Percentiles rank a stretch among this genome's conserved stretches.
phyloP scores from a whole-genome alignment of 37 sponge, comb jelly and placozoan species.

The Eunapius fragilis region DNA sequence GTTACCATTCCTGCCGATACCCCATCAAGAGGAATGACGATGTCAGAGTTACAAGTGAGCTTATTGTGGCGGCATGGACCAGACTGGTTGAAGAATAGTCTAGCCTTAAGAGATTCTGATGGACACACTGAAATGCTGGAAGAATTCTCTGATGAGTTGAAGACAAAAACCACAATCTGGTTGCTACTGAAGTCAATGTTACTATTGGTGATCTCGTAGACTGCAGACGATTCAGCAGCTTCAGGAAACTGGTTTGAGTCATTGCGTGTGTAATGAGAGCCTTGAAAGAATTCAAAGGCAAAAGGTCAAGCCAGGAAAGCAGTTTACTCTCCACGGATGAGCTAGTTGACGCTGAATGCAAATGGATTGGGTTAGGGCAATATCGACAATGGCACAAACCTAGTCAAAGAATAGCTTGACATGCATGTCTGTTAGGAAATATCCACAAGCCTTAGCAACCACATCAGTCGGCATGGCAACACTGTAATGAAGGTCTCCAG shows the following conservation, averaged over 20 bases:
- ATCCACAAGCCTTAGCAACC: no score
- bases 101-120: not conserved
- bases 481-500: no score
- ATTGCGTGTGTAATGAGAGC: slow-evolving; percentile 11
- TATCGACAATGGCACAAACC: no score
- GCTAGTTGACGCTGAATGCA: no score
- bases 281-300: slow-evolving; percentile 2
- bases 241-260: slow-evolving; percentile 7
- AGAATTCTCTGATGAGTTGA: slow-evolving; percentile 21
- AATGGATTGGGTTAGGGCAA: no score
- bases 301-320: not conserved
- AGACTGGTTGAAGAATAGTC: not conserved
- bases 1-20: slow-evolving; percentile 11
- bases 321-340: no score
- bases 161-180: slow-evolving; percentile 10
- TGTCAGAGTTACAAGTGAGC: slow-evolving; percentile 4
- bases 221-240: slow-evolving; percentile 3
- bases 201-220: not conserved
- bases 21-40: slow-evolving; percentile 25
- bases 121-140: slow-evolving; percentile 6
- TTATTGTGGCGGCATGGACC: slow-evolving; percentile 27
- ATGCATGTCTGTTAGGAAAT: no score
- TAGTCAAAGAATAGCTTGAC: no score
- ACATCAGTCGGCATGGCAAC: no score
- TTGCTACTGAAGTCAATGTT: not conserved